These are phyloP conservation scores for Danio aesculapii DNA, from an alignment of 2,797 vertebrate genomes.

Conservation along the genomic window DNA sequence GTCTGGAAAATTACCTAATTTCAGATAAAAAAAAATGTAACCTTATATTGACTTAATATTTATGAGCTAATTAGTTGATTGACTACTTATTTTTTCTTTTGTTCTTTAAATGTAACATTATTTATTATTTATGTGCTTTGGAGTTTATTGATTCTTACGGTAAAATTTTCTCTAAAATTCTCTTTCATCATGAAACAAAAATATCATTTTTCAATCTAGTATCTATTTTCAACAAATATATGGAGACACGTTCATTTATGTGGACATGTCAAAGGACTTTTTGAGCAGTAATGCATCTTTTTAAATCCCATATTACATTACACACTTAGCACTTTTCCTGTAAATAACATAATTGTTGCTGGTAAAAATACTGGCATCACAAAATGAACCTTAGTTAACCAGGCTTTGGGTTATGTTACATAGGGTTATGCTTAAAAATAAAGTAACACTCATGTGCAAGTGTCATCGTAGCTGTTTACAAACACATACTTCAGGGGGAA, in stretches of 20 bases:
- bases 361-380: conserved; percentile 8
- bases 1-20: too few species aligned
- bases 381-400: background rate
- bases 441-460: conserved; percentile 48
- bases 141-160: background rate
- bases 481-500: conserved; percentile 63
- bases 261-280: background rate
- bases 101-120: background rate
- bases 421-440: conserved; percentile 65
- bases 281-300: background rate
- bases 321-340: background rate
- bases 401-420: background rate
- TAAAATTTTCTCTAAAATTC: background rate
- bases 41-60: too few species aligned
- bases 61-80: too few species aligned
- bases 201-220: background rate
- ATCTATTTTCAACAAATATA: background rate
- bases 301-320: background rate
- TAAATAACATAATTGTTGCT: background rate
- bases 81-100: too few species aligned
- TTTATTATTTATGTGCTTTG: too few species aligned
- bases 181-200: background rate
- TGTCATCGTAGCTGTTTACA: conserved; percentile 73
- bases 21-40: too few species aligned
- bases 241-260: background rate